Conservation (phyloP, 2,888 invertebrate species). For the Chrysotoxum bicinctum region DNA sequence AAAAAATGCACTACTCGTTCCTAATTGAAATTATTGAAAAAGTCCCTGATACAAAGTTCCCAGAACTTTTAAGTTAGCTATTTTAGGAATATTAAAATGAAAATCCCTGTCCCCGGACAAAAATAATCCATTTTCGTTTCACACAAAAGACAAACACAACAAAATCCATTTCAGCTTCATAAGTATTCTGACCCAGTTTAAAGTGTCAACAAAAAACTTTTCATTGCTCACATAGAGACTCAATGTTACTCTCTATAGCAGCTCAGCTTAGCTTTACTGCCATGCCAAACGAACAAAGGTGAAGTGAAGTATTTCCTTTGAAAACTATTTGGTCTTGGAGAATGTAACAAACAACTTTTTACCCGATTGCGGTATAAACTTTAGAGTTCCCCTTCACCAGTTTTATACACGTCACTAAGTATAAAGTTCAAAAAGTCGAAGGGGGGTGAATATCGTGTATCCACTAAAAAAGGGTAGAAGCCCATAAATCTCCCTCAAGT, state of each 20-base stretch:
- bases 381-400: constrained; percentile 26
- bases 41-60: not conserved
- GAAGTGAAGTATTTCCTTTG: constrained; percentile 33
- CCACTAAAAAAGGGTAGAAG: constrained; percentile 79
- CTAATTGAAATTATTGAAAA: not conserved
- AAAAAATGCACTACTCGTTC: too few relatives aligned
- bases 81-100: not conserved
- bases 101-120: not conserved
- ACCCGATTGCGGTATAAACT: constrained; percentile 56
- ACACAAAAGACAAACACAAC: constrained; percentile 19
- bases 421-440: constrained; percentile 67
- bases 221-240: not conserved
- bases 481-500: constrained; percentile 81
- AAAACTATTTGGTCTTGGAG: constrained; percentile 24
- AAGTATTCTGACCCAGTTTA: constrained; percentile 27
- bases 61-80: not conserved
- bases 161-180: constrained; percentile 13
- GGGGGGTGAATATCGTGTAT: constrained; percentile 31
- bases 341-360: constrained; percentile 42
- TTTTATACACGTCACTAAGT: constrained; percentile 65
- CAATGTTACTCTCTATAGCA: not conserved
- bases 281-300: not conserved
- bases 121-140: constrained; percentile 11
- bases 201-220: constrained; percentile 29
- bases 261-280: not conserved